Evolutionary conservation across 2,797 vertebrate species (phyloP), one percentile per base, ranked within the genome.

Genomic region (Microctenopoma stevenorrisi): DNA sequence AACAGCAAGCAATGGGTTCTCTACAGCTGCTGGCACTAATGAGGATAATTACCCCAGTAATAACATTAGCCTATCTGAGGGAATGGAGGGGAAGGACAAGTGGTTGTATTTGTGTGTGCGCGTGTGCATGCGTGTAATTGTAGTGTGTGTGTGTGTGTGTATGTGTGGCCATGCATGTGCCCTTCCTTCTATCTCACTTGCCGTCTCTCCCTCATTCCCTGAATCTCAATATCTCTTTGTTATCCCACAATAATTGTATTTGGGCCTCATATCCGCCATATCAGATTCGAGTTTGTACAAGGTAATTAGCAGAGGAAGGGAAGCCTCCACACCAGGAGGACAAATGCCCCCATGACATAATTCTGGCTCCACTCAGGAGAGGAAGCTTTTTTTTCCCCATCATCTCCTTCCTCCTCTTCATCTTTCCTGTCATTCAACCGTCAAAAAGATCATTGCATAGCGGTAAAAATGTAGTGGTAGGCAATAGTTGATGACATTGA

Each of bases 1-100:
- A 91, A 87, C 89, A 89, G 88, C 84, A 76, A 91, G 91, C 89
- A 89, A 84, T 92, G 92, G 92, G 91, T 93, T 92, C 92, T 92
- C 94, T 95, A 95, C 96, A 97, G 96, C 96, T 96, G 96, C 96
- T 96, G 94, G 94, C 94, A 94, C 96, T 97, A 98, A 98, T 98
- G 96, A 98, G 95, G 94, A 96, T 97, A 98, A 98, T 98, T 98
- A 97, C 90, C 93, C 93, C 94, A 93, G 95, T 97, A 98, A 98
- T 98, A 96, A 96, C 95, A 96, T 98, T 97, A 97, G 96, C 94
- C 95, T 96, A 97, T 97, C 97, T 95, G 94, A 96, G 97, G 96
- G 96, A 98, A 98, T 97, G 96, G 95, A 95, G 95, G 95, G 90
- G 92, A 89, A 96, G 96, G 96, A 98, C 96, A 98, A 98, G 96